Conservation (phyloP, 2,797 vertebrate genomes). For the Liparis tanakae region DNA sequence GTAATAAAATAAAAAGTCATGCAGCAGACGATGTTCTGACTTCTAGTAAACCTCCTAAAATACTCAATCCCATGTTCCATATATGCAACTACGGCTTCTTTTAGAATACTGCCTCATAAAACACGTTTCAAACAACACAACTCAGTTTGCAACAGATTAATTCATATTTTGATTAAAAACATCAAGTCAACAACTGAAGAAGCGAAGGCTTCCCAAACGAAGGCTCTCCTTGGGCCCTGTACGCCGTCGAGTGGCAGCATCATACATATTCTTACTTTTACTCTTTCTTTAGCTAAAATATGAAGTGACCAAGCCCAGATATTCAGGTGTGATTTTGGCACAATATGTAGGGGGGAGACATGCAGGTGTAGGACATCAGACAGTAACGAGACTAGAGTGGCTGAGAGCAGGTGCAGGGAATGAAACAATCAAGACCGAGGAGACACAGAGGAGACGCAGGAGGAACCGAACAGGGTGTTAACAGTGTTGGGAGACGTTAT, state of each 20-base stretch:
- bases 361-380: too few relatives aligned
- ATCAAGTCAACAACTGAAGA: background rate
- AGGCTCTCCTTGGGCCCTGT: background rate
- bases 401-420: too few relatives aligned
- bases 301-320: background rate
- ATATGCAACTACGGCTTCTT: too few relatives aligned
- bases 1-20: too few relatives aligned
- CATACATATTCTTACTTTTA: background rate
- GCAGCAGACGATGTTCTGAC: background rate
- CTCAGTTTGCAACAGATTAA: too few relatives aligned
- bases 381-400: too few relatives aligned
- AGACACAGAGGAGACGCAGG: too few relatives aligned
- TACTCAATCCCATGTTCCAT: background rate
- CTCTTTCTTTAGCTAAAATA: background rate
- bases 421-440: too few relatives aligned
- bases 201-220: background rate
- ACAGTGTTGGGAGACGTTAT: background rate
- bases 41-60: background rate
- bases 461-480: background rate
- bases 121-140: too few relatives aligned
- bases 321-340: too few relatives aligned
- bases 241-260: background rate
- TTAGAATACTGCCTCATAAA: too few relatives aligned
- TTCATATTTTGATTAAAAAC: background rate
- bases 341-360: too few relatives aligned